These are phyloP conservation scores for Norana najaformis DNA, from an alignment of 2,888 invertebrate species.

Conservation along the genomic window DNA sequence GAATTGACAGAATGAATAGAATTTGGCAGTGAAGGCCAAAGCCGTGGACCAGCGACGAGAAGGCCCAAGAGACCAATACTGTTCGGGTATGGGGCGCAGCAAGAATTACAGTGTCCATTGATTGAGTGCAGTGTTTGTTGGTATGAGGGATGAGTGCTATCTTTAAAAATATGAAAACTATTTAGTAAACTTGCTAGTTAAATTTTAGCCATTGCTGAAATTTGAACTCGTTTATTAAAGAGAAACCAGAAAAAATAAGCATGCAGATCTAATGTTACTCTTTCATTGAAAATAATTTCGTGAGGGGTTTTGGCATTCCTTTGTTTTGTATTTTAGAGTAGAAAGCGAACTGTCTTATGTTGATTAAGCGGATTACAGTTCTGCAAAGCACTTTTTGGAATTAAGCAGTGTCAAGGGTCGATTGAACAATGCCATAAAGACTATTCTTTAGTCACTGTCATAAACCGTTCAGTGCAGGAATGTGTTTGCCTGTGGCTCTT, in stretches of 20 bases:
- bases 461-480: not conserved
- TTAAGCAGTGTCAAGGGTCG: not conserved
- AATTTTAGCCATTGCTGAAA: not conserved
- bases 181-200: not conserved
- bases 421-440: not conserved
- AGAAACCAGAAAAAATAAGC: not conserved
- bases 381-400: not conserved
- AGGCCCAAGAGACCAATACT: too few species aligned
- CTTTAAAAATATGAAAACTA: too few species aligned
- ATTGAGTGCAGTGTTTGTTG: too few species aligned
- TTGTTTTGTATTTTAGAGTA: not conserved
- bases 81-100: too few species aligned
- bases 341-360: not conserved
- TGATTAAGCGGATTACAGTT: not conserved
- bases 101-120: too few species aligned
- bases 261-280: not conserved
- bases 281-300: too few species aligned
- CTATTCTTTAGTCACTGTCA: not conserved
- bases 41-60: too few species aligned
- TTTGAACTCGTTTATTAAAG: not conserved
- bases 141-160: too few species aligned
- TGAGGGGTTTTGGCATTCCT: not conserved
- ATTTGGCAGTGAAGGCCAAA: too few species aligned
- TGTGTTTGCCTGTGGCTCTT: not conserved
- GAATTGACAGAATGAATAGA: too few species aligned